These are phyloP conservation scores for Andrena minutula DNA, from an alignment of 2,888 invertebrate genomes.

Conservation along the genomic window DNA sequence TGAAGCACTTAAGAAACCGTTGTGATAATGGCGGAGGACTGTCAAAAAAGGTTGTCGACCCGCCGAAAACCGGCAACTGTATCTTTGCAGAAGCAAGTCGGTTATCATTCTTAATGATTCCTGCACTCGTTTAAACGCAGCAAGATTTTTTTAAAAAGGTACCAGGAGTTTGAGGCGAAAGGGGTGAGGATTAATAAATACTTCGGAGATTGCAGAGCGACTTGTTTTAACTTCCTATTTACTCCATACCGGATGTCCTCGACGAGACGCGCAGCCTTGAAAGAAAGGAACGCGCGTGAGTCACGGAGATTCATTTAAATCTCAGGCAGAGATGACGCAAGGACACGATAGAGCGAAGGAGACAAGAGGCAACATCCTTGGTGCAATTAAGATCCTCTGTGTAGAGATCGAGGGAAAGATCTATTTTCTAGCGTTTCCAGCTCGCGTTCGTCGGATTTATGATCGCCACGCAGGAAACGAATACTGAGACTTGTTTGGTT, in stretches of 20 bases:
- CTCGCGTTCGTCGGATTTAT: not conserved
- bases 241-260: slow-evolving; percentile 33
- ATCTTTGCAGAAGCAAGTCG: not conserved
- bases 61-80: not conserved
- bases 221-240: not conserved
- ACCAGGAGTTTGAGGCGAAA: not conserved
- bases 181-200: slow-evolving; percentile 16
- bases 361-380: not conserved
- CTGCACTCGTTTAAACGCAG: not conserved
- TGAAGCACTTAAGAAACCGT: slow-evolving; percentile 1
- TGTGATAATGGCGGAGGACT: not conserved
- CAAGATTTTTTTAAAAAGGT: not conserved
- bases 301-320: slow-evolving; percentile 36
- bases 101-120: not conserved
- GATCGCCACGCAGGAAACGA: not conserved
- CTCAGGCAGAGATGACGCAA: slow-evolving; percentile 30
- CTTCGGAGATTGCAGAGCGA: slow-evolving; percentile 9
- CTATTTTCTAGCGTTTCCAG: not conserved
- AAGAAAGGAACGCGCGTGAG: slow-evolving; percentile 33
- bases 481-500: not conserved
- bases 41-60: slow-evolving; percentile 9
- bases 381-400: not conserved
- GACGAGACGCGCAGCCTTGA: slow-evolving; percentile 6
- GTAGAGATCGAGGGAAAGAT: not conserved
- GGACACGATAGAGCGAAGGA: not conserved